These are phyloP conservation scores for Altica lythri DNA, from an alignment of 2,888 invertebrate genomes.

Conservation along the genomic window DNA sequence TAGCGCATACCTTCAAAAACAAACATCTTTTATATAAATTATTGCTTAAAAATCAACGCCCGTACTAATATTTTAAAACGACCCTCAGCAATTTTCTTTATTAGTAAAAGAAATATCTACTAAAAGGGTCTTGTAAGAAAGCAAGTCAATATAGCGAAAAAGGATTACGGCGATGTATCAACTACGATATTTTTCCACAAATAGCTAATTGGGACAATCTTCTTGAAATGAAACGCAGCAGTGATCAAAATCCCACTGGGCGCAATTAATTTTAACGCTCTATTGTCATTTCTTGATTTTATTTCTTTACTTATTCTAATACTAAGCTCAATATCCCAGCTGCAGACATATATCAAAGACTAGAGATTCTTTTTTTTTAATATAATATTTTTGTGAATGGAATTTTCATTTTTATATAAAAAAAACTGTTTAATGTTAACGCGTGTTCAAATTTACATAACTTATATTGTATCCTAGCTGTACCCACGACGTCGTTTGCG, in stretches of 20 bases:
- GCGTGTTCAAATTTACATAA: too few relatives aligned
- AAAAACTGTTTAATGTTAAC: too few relatives aligned
- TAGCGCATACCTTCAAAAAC: conserved; percentile 83
- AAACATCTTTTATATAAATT: not conserved
- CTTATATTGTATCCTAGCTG: too few relatives aligned
- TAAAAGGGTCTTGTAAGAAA: conserved; percentile 22
- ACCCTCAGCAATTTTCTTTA: not conserved
- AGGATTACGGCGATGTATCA: conserved; percentile 41
- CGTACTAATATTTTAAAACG: not conserved
- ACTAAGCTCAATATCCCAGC: too few relatives aligned
- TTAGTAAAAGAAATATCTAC: conserved; percentile 7
- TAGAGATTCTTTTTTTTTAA: too few relatives aligned
- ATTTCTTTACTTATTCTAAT: too few relatives aligned
- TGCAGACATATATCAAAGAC: too few relatives aligned
- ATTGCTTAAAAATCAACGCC: not conserved
- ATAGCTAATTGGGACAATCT: conserved; percentile 57
- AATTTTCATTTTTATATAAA: too few relatives aligned
- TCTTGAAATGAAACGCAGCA: conserved; percentile 43
- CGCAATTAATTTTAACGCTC: conserved; percentile 48
- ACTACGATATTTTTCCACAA: conserved; percentile 46
- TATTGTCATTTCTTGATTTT: conserved; percentile 10
- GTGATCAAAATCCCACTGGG: conserved; percentile 49
- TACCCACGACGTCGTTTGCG: too few relatives aligned
- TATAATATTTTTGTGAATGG: too few relatives aligned
- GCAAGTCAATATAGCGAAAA: conserved; percentile 23